Percentiles rank a stretch among this genome's conserved stretches.
These are phyloP conservation scores for Chymomyza costata DNA, from an alignment of 1,140 invertebrate genomes.

Conservation along the genomic window DNA sequence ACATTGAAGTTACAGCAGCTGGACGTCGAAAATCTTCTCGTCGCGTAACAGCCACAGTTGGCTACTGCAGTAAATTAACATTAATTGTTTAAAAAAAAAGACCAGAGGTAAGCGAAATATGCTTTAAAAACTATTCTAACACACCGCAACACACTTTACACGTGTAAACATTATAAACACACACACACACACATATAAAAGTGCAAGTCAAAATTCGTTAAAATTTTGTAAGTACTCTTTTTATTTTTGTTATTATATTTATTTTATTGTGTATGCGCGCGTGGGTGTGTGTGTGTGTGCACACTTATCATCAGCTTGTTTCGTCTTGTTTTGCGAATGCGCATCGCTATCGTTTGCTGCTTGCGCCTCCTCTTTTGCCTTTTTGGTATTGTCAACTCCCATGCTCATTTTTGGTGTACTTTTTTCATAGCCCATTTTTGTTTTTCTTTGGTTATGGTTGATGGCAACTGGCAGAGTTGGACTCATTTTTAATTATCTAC, in stretches of 20 bases:
- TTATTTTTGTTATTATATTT: constrained; percentile 52
- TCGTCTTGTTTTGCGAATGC: constrained; percentile 39
- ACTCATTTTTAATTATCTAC: no score
- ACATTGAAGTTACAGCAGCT: constrained; percentile 12
- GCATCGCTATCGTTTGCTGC: constrained; percentile 21
- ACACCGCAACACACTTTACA: constrained; percentile 12
- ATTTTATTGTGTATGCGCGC: no score
- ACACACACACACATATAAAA: constrained; percentile 12
- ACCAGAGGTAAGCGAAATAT: constrained; percentile 7
- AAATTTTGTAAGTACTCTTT: constrained; percentile 25
- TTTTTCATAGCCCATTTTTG: constrained; percentile 11
- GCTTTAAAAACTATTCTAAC: constrained; percentile 40
- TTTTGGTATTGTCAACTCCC: neutral
- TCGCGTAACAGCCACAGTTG: constrained; percentile 27
- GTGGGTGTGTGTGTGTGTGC: constrained; percentile 16
- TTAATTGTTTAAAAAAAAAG: constrained; percentile 10
- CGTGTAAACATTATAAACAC: constrained; percentile 4
- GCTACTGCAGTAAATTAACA: no score
- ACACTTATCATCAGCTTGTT: constrained; percentile 24
- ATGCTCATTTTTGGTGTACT: neutral
- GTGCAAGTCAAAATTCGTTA: constrained; percentile 8
- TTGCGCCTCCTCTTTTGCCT: constrained; percentile 1
- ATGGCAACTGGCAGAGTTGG: no score
- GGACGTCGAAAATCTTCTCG: no score
- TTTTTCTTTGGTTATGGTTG: no score